Percentiles rank a stretch among this genome's conserved stretches.
Evolutionary conservation across 2,888 invertebrate species (phyloP).

Genomic region (Lasiommata megera): DNA sequence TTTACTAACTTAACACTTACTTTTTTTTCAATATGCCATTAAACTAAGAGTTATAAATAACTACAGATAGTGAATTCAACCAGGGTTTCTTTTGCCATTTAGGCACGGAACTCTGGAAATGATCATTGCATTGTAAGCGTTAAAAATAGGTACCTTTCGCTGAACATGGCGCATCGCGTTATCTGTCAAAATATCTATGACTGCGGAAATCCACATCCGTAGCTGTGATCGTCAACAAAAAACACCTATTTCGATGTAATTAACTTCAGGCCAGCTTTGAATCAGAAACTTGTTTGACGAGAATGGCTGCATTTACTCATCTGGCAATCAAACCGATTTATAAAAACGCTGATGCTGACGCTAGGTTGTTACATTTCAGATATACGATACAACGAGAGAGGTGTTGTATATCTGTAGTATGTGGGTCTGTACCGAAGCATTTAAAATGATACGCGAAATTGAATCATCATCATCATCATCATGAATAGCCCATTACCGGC

Average conservation of each 20-base stretch:
- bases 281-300: slow-evolving; percentile 9
- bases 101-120: no score
- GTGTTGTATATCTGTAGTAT: background rate
- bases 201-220: slow-evolving; percentile 30
- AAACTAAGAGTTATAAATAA: no score
- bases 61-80: no score
- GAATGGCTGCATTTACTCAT: slow-evolving; percentile 5
- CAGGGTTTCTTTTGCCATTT: no score
- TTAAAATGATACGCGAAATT: no score
- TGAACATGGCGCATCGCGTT: slow-evolving; percentile 6
- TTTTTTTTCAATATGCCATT: no score
- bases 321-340: slow-evolving; percentile 1
- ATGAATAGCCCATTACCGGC: no score
- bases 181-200: slow-evolving; percentile 21
- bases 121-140: background rate
- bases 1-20: no score
- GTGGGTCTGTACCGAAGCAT: no score
- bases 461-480: no score
- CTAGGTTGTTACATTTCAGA: background rate
- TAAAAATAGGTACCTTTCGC: slow-evolving; percentile 2
- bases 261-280: slow-evolving; percentile 13
- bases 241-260: slow-evolving; percentile 21
- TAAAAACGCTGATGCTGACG: background rate
- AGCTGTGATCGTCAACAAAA: slow-evolving; percentile 18
- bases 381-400: no score